These are phyloP conservation scores for Dissostichus mawsoni DNA, from an alignment of 2,113 vertebrate species.

Conservation along the genomic window DNA sequence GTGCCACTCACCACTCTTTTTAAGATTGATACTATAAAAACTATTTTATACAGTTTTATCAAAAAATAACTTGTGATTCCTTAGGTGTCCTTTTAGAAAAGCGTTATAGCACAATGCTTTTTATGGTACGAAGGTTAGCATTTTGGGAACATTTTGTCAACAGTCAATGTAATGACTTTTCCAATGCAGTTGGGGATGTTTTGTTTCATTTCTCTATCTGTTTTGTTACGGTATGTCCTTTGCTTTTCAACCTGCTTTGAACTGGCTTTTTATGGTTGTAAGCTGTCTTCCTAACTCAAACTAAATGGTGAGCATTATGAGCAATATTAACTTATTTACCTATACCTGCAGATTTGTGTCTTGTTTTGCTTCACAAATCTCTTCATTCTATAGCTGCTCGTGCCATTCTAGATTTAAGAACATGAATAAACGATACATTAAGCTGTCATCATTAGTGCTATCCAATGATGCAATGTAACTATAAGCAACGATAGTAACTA, in stretches of 20 bases:
- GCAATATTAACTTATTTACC: slow-evolving; percentile 74
- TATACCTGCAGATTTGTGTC: slow-evolving; percentile 49
- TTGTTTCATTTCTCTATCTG: slow-evolving; percentile 23
- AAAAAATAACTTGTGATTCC: slow-evolving; percentile 47
- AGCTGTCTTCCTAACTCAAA: slow-evolving; percentile 72
- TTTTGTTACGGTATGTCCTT: slow-evolving; percentile 21
- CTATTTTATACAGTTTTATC: slow-evolving; percentile 79
- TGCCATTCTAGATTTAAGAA: slow-evolving; percentile 42
- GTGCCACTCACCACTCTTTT: slow-evolving; percentile 78
- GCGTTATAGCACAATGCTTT: slow-evolving; percentile 64
- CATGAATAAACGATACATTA: slow-evolving; percentile 15
- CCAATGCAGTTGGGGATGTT: slow-evolving; percentile 18
- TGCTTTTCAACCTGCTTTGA: slow-evolving; percentile 61
- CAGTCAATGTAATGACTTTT: slow-evolving; percentile 20
- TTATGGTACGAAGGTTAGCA: slow-evolving; percentile 41
- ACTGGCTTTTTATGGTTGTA: slow-evolving; percentile 55
- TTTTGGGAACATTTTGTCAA: slow-evolving; percentile 39
- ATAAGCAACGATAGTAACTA: slow-evolving; percentile 3
- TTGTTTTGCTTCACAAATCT: slow-evolving; percentile 56
- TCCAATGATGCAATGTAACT: slow-evolving; percentile 13
- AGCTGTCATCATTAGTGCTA: slow-evolving; percentile 38
- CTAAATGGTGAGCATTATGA: slow-evolving; percentile 59
- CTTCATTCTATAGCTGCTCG: slow-evolving; percentile 40
- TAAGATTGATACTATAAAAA: slow-evolving; percentile 61
- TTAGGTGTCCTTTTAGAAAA: slow-evolving; percentile 46